Percentiles rank a stretch among this genome's conserved stretches.
Evolutionary conservation across 2,888 invertebrate species (phyloP).

Genomic region (Synanthedon andrenaeformis): DNA sequence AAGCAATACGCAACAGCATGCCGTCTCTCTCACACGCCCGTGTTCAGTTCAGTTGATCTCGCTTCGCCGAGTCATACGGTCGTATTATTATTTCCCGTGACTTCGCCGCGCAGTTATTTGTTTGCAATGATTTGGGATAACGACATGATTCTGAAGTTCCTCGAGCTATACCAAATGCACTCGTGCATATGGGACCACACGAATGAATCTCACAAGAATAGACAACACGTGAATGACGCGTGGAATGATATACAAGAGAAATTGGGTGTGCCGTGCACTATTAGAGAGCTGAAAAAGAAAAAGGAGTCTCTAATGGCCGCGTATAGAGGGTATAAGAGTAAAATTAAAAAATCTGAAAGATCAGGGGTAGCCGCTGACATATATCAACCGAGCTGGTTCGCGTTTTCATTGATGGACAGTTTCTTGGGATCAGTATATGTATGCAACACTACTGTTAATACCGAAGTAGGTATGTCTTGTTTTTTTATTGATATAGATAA

Average conservation of each 20-base stretch:
- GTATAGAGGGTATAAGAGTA: conserved; percentile 5
- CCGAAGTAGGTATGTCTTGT: background rate
- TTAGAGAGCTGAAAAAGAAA: conserved; percentile 11
- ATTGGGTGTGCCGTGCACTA: conserved; percentile 4
- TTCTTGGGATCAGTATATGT: background rate
- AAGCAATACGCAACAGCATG: no score
- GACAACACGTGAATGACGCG: background rate
- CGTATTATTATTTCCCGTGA: no score
- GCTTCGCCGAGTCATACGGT: no score
- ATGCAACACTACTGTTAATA: background rate
- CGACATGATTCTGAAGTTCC: conserved; percentile 5
- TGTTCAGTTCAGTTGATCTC: no score
- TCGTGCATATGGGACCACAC: conserved; percentile 10
- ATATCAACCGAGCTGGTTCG: conserved; percentile 1
- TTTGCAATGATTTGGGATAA: conserved; percentile 8
- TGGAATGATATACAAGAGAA: background rate
- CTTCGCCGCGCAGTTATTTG: background rate
- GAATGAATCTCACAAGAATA: conserved; percentile 1
- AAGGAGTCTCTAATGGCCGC: conserved; percentile 12
- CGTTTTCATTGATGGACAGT: conserved; percentile 1
- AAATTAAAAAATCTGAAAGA: conserved; percentile 1
- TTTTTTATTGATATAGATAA: no score
- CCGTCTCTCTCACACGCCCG: no score
- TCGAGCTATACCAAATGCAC: conserved; percentile 9
- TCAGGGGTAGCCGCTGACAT: conserved; percentile 1